Percentiles rank a stretch among this genome's conserved stretches.
Conservation (phyloP, 2,113 vertebrate species). For the Delphinapterus leucas region DNA sequence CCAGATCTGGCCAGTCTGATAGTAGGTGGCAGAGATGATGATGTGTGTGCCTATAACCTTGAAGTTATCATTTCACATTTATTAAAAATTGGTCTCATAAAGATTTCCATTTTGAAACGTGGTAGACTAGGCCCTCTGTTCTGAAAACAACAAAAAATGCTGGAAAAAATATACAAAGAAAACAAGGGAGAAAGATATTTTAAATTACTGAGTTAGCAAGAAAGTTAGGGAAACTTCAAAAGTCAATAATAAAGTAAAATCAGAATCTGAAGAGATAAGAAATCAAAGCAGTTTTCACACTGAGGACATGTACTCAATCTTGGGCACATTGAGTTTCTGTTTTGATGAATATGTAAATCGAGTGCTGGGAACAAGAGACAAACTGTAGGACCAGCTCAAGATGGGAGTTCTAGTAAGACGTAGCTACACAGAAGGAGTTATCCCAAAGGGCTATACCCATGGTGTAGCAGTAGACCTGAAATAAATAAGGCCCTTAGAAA, state of each 20-base stretch:
- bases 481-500: not conserved
- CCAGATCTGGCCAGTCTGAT: not conserved
- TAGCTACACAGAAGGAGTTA: not conserved
- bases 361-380: not conserved
- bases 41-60: not conserved
- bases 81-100: not conserved
- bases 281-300: not conserved
- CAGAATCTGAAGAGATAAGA: not conserved
- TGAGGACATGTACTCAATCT: not conserved
- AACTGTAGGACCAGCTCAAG: not conserved
- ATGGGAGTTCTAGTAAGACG: not conserved
- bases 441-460: not conserved
- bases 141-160: constrained; percentile 5
- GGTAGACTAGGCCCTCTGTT: not conserved
- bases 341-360: not conserved
- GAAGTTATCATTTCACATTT: not conserved
- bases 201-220: not conserved
- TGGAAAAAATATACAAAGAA: not conserved
- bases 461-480: not conserved
- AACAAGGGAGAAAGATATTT: not conserved
- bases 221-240: not conserved
- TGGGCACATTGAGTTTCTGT: not conserved
- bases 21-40: not conserved
- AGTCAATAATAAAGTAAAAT: not conserved
- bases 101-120: not conserved